Evolutionary conservation across 2,888 invertebrate species (phyloP).

Genomic region (Nymphalis polychloros): DNA sequence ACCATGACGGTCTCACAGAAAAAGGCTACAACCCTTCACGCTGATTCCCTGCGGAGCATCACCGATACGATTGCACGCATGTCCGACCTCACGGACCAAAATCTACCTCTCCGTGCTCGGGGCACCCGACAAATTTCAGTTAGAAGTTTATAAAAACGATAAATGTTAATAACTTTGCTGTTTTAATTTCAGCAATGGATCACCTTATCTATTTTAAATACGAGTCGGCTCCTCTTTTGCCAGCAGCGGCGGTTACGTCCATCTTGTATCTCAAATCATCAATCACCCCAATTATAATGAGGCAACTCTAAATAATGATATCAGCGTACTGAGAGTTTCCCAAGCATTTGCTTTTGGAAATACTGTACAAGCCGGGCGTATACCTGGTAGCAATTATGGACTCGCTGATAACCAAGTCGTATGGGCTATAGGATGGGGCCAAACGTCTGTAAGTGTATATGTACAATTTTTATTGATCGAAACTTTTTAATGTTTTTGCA

Average conservation of each 20-base stretch:
- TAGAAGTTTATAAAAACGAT: too few relatives aligned
- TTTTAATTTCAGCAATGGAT: neutral
- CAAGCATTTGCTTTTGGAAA: neutral
- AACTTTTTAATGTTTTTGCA: too few relatives aligned
- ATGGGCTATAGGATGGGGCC: conserved; percentile 16
- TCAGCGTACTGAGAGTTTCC: conserved; percentile 9
- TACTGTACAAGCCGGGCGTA: conserved; percentile 12
- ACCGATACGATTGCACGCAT: too few relatives aligned
- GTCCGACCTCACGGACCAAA: too few relatives aligned
- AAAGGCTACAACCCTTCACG: too few relatives aligned
- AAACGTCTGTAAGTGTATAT: neutral
- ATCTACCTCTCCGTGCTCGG: too few relatives aligned
- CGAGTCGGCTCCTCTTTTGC: conserved; percentile 13
- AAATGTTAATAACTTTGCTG: neutral
- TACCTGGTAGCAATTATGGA: conserved; percentile 14
- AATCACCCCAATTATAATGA: conserved; percentile 9
- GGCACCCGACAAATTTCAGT: too few relatives aligned
- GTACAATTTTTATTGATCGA: too few relatives aligned
- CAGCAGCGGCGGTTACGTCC: conserved; percentile 4
- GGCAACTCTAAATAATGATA: conserved; percentile 7
- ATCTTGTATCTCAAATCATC: conserved; percentile 5
- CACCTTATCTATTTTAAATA: neutral
- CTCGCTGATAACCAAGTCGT: conserved; percentile 14
- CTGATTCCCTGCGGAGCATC: too few relatives aligned
- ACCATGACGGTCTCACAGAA: too few relatives aligned